Evolutionary conservation across 1,140 invertebrate species (phyloP), one percentile per base, ranked within the genome.

Genomic region (Atopsyche davidsoni): DNA sequence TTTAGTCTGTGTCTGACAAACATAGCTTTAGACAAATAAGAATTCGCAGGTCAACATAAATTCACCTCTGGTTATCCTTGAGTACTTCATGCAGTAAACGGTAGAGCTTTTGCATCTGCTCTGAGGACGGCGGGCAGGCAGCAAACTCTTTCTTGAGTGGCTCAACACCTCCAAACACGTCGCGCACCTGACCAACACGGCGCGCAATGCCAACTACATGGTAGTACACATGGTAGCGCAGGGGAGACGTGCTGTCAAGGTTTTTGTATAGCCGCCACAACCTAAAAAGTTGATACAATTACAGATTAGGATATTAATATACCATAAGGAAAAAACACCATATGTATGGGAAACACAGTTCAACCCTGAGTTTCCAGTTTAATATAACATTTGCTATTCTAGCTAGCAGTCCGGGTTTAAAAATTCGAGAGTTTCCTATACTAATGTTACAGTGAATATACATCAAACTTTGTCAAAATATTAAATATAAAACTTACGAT

Each of bases 21-120:
- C n/a, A n/a, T n/a, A n/a, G n/a, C n/a, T n/a, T n/a, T n/a, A n/a
- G n/a, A n/a, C n/a, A n/a, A n/a, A n/a, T n/a, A n/a, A n/a, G n/a
- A n/a, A n/a, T n/a, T n/a, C n/a, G n/a, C n/a, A n/a, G n/a, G n/a
- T n/a, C 9, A 42, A 9, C 3, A 36, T 13, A 39, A 41, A 16
- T 58, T 18, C 6, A 72, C 72, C 58, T 73, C 47, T 79, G 77
- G 25, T 74, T 73, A 58, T 79, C 77, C 60, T 78, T 78, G 18
- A 96, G 73, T 38, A 91, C 90, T 74, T 92, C 87, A 67, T 97
- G 92, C 22, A 97, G 68, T 19, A 92, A 72, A 59, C 94, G 80
- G 51, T 95, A 83, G 1, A 97, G 68, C 62, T 93, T 93, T 65
- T 96, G 93, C 78, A 92, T 85, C 69, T 96, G 92, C 66, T 93